phyloP scores from a whole-genome alignment of 2,797 vertebrate genomes.

The Bovichtus variegatus region DNA sequence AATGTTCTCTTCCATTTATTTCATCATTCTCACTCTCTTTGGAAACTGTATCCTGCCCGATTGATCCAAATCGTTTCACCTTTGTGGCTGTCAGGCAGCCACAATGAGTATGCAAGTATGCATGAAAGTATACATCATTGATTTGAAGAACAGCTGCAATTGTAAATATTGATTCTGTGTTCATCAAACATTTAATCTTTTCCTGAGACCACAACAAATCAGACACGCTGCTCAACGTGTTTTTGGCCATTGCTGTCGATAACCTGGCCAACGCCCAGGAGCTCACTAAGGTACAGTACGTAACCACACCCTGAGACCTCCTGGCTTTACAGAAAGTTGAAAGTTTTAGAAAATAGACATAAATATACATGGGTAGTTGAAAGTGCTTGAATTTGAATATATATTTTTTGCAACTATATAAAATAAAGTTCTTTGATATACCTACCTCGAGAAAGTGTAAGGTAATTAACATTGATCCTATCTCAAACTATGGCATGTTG shows the following conservation, averaged over 20 bases:
- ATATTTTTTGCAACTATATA: too few species aligned
- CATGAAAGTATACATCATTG: conserved; percentile 10
- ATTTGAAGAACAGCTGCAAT: conserved; percentile 31
- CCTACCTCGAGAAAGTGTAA: too few species aligned
- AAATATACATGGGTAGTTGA: too few species aligned
- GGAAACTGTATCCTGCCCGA: conserved; percentile 96
- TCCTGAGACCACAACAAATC: conserved; percentile 83
- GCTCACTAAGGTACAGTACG: conserved; percentile 91
- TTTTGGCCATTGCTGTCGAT: conserved; percentile 97
- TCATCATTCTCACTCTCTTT: conserved; percentile 95
- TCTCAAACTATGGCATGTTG: too few species aligned
- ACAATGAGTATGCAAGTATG: too few species aligned
- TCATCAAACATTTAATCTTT: conserved; percentile 48
- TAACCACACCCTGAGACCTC: not conserved
- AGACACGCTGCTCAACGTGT: conserved; percentile 97
- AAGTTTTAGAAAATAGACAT: too few species aligned
- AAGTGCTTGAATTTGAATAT: too few species aligned
- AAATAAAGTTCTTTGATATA: too few species aligned
- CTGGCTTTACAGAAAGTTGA: not conserved
- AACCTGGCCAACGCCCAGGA: conserved; percentile 98
- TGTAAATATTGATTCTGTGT: conserved; percentile 38
- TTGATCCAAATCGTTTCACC: not conserved
- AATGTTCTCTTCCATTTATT: conserved; percentile 97
- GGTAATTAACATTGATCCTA: too few species aligned
- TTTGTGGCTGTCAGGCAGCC: conserved; percentile 10